phyloP scores from a whole-genome alignment of 2,113 vertebrate genomes.

The Dipodomys stephensi region DNA sequence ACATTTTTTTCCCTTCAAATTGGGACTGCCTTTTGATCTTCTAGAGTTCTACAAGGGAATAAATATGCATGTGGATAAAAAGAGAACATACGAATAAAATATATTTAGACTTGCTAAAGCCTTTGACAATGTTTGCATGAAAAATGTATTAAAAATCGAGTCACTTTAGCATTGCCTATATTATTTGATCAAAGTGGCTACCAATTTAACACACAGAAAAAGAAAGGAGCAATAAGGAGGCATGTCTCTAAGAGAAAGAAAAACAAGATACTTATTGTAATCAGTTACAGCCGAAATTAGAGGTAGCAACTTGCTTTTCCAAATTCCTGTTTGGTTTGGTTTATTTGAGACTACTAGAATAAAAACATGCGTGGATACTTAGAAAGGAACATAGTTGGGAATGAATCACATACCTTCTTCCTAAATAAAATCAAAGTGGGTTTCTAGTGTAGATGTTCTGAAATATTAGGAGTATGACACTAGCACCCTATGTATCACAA shows the following conservation, averaged over 20 bases:
- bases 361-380: not conserved
- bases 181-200: conserved; percentile 46
- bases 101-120: conserved; percentile 66
- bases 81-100: conserved; percentile 52
- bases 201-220: conserved; percentile 42
- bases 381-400: not conserved
- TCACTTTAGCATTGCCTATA: conserved; percentile 1
- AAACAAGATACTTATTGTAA: not conserved
- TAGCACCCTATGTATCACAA: not conserved
- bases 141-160: conserved; percentile 59
- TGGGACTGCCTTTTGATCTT: conserved; percentile 71
- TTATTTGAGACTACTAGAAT: not conserved
- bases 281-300: conserved; percentile 49
- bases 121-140: conserved; percentile 67
- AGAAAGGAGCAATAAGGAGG: not conserved
- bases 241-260: conserved; percentile 40
- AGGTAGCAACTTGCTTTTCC: not conserved
- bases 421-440: conserved; percentile 22
- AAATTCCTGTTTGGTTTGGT: not conserved
- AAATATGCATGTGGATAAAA: conserved; percentile 72
- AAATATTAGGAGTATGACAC: not conserved
- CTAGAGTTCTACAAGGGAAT: conserved; percentile 63
- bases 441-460: not conserved
- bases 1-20: conserved; percentile 15
- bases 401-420: not conserved